Conservation (phyloP, 1,140 invertebrate species). For the Trachelipus rathkii region DNA sequence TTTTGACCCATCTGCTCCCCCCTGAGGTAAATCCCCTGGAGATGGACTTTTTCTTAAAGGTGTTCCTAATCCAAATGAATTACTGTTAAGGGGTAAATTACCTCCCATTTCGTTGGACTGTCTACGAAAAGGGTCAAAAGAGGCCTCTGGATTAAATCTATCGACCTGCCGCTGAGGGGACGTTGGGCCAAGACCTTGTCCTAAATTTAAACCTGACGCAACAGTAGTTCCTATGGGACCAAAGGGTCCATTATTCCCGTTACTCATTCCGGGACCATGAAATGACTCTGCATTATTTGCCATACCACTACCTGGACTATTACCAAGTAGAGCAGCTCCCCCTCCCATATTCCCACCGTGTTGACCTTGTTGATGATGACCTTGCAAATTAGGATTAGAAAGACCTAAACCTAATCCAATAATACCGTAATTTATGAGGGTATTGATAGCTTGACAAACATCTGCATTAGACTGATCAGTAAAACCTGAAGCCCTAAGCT, state of each 20-base stretch:
- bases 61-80: slow-evolving; percentile 75
- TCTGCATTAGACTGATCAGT: slow-evolving; percentile 80
- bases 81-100: slow-evolving; percentile 63
- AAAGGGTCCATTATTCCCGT: slow-evolving; percentile 52
- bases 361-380: slow-evolving; percentile 34
- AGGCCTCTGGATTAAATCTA: slow-evolving; percentile 38
- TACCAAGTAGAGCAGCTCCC: slow-evolving; percentile 27
- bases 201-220: slow-evolving; percentile 46
- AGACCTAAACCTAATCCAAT: slow-evolving; percentile 82
- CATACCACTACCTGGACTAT: slow-evolving; percentile 45
- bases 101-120: slow-evolving; percentile 43
- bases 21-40: slow-evolving; percentile 54
- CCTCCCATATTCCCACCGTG: slow-evolving; percentile 31
- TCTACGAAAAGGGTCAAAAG: slow-evolving; percentile 44
- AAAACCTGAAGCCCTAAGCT: slow-evolving; percentile 79
- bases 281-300: slow-evolving; percentile 46
- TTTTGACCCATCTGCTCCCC: slow-evolving; percentile 39
- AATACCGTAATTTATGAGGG: slow-evolving; percentile 89
- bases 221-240: slow-evolving; percentile 45
- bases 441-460: slow-evolving; percentile 82
- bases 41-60: slow-evolving; percentile 75
- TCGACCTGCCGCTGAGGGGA: slow-evolving; percentile 45
- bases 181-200: slow-evolving; percentile 46
- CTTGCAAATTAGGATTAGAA: slow-evolving; percentile 51
- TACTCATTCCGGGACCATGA: slow-evolving; percentile 45